Evolutionary conservation across 2,888 invertebrate genomes (phyloP), one percentile per base, ranked within the genome.

Genomic region (Emmelina monodactyla): DNA sequence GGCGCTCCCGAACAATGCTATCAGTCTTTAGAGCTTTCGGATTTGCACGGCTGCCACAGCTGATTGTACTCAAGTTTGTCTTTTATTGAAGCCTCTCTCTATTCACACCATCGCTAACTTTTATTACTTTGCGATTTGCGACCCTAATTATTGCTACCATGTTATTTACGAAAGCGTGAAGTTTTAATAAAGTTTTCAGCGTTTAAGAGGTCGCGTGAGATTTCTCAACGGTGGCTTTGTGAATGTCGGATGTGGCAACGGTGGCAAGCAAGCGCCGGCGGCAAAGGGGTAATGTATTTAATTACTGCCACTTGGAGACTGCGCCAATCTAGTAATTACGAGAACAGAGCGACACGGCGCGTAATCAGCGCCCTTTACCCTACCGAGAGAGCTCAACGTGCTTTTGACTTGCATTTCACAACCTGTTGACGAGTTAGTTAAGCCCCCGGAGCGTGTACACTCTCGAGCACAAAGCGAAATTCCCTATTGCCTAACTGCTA

Each of bases 361-460:
- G 67, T 71, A 73, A 73, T 70, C 65, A 60, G 53, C 52, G 56
- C 58, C 59, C 61, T 61, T 60, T 64, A 66, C 65, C 62, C 62
- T 62, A 55, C 58, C 49, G 57, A 62, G 66, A 60, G 63, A 61
- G 61, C 62, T 67, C 53, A 42, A 52, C 54, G 56, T 53, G 61
- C 70, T 64, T 71, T 70, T 64, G 62, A 70, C 58, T 64, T 49
- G 54, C 58, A 71, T 72, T 76, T 72, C 63, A 67, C 71, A 68
- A 76, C 73, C 73, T 76, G 75, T 76, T 76, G 72, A 75, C 68
- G 58, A 65, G 64, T 71, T 61, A 66, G 66, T 65, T 59, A 60
- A 56, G 64, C 61, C 52, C n/a, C 58, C 60, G 55, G 53, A 62
- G 59, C 56, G 59, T 49, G 54, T 55, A 55, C 53, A 55, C 50